These are phyloP conservation scores for Crotalus helleri DNA, from an alignment of 2,113 vertebrate genomes.

Conservation along the genomic window DNA sequence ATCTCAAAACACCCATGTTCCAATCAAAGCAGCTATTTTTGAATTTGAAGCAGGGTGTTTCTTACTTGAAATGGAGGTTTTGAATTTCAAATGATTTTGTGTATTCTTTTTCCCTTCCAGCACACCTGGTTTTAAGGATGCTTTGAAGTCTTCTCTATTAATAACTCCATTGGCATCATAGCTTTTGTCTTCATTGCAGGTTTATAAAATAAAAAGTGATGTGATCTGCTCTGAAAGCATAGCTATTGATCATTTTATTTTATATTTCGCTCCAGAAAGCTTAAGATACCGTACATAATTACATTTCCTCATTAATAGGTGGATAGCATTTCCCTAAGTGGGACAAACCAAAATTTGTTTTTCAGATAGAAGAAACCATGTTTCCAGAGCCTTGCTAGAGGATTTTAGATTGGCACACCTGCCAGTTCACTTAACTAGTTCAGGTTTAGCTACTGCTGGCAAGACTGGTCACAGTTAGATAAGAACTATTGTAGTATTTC, in stretches of 20 bases:
- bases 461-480: background rate
- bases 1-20: background rate
- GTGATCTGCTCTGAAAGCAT: background rate
- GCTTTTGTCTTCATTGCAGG: background rate
- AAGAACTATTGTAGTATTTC: background rate
- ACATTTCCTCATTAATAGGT: background rate
- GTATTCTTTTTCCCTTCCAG: background rate
- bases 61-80: background rate
- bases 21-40: background rate
- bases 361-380: background rate
- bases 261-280: background rate
- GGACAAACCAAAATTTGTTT: background rate
- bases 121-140: background rate
- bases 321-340: background rate
- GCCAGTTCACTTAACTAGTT: background rate
- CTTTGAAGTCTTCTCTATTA: background rate
- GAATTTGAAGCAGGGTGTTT: background rate
- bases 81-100: background rate
- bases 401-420: background rate
- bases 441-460: background rate
- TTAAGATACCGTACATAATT: background rate
- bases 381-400: background rate
- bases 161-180: background rate
- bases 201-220: background rate
- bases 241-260: background rate